These are phyloP conservation scores for Alectura lathami DNA, from an alignment of 2,113 vertebrate species.

Conservation along the genomic window DNA sequence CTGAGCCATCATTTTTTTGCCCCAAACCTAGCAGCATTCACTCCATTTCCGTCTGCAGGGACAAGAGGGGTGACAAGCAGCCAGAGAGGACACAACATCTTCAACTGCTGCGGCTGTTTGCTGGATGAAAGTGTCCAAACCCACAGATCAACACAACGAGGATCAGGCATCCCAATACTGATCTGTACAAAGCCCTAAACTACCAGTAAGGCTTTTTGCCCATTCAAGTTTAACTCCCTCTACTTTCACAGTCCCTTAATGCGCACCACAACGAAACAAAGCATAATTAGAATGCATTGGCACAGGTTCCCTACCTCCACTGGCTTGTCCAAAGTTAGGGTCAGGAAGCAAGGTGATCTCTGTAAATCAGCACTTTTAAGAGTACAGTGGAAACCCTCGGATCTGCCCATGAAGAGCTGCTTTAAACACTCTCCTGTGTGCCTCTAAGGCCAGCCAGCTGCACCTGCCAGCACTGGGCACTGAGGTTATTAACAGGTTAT, in stretches of 20 bases:
- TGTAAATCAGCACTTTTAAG: not conserved
- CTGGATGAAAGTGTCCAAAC: not conserved
- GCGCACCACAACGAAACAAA: not conserved
- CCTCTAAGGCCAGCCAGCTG: not conserved
- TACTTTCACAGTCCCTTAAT: not conserved
- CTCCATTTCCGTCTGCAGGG: not conserved
- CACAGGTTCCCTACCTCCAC: not conserved
- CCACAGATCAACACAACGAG: not conserved
- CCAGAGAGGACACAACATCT: not conserved
- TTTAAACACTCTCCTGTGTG: not conserved
- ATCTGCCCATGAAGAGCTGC: not conserved
- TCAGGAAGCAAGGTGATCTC: not conserved
- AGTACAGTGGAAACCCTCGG: not conserved
- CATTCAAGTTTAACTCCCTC: not conserved
- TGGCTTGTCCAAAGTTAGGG: accelerated
- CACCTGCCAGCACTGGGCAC: not conserved
- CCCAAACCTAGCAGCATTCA: not conserved
- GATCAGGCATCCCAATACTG: not conserved
- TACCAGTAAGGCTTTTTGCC: not conserved
- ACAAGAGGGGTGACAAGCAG: not conserved
- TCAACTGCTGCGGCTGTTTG: not conserved
- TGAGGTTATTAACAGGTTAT: not conserved
- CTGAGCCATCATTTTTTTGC: not conserved
- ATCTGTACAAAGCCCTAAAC: not conserved
- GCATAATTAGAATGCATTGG: not conserved